phyloP scores from a whole-genome alignment of 2,113 vertebrate genomes.

The Dromas ardeola region DNA sequence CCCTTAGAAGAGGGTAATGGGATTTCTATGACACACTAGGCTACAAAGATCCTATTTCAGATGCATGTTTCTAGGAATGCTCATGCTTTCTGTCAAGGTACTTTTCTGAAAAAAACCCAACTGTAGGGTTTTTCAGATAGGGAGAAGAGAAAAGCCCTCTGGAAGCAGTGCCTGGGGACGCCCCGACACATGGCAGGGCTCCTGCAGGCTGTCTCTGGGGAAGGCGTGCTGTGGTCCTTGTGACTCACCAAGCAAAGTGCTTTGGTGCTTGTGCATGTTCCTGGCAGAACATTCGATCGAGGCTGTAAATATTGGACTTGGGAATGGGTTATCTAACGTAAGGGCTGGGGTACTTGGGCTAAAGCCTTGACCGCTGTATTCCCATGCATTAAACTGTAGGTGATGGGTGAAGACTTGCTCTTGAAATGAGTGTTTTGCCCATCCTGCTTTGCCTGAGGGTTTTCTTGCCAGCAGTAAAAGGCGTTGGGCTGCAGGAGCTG shows the following conservation, averaged over 20 bases:
- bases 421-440: neutral
- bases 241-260: fast-evolving
- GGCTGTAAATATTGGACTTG: neutral
- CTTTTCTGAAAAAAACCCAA: neutral
- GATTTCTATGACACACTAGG: neutral
- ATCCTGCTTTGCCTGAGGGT: neutral
- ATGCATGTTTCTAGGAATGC: neutral
- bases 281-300: neutral
- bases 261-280: neutral
- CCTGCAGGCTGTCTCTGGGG: neutral
- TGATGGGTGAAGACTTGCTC: neutral
- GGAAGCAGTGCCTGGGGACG: neutral
- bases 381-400: neutral
- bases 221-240: neutral
- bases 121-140: neutral
- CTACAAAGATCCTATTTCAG: neutral
- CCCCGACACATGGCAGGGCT: neutral
- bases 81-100: neutral
- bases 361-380: neutral
- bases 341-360: neutral
- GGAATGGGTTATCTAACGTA: neutral
- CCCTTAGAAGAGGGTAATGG: neutral
- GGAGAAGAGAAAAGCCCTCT: neutral
- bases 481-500: neutral
- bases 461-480: neutral